Conservation (phyloP, 2,888 invertebrate species). For the Morpho deidamia region DNA sequence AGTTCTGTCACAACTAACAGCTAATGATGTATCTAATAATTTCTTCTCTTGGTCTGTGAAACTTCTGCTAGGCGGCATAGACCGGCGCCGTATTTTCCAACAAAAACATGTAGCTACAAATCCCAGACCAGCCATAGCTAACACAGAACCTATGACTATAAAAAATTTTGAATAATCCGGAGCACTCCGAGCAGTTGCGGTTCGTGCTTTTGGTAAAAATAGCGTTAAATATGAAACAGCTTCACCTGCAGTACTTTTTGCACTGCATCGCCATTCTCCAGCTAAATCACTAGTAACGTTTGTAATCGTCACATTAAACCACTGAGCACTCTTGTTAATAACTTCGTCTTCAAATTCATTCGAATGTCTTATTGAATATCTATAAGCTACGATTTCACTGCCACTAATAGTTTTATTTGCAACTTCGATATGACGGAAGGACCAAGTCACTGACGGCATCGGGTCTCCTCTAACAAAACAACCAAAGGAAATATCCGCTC, state of each 20-base stretch:
- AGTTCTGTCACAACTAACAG: slow-evolving; percentile 80
- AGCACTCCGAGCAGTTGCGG: slow-evolving; percentile 86
- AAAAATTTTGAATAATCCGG: slow-evolving; percentile 85
- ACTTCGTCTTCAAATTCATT: slow-evolving; percentile 60
- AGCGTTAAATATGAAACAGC: slow-evolving; percentile 80
- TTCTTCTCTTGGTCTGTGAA: slow-evolving; percentile 94
- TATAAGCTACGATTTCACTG: slow-evolving; percentile 54
- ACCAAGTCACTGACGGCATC: slow-evolving; percentile 88
- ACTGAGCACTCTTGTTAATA: slow-evolving; percentile 75
- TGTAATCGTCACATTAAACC: slow-evolving; percentile 90
- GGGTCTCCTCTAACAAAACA: slow-evolving; percentile 91
- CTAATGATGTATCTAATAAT: slow-evolving; percentile 86
- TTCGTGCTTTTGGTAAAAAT: slow-evolving; percentile 76
- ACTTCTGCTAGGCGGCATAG: slow-evolving; percentile 82
- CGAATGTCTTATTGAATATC: slow-evolving; percentile 45
- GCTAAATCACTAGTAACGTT: slow-evolving; percentile 90
- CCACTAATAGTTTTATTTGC: slow-evolving; percentile 48
- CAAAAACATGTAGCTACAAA: slow-evolving; percentile 67
- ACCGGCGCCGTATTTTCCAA: slow-evolving; percentile 85
- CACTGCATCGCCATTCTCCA: slow-evolving; percentile 91
- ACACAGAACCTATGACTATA: slow-evolving; percentile 83
- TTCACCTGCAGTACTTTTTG: slow-evolving; percentile 82
- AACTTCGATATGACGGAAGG: slow-evolving; percentile 80
- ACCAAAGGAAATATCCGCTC: slow-evolving; percentile 89
- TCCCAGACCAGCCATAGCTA: slow-evolving; percentile 82